Base-by-base conservation (phyloP, 1,140 invertebrate genomes). In the Aphelinus certus region DNA sequence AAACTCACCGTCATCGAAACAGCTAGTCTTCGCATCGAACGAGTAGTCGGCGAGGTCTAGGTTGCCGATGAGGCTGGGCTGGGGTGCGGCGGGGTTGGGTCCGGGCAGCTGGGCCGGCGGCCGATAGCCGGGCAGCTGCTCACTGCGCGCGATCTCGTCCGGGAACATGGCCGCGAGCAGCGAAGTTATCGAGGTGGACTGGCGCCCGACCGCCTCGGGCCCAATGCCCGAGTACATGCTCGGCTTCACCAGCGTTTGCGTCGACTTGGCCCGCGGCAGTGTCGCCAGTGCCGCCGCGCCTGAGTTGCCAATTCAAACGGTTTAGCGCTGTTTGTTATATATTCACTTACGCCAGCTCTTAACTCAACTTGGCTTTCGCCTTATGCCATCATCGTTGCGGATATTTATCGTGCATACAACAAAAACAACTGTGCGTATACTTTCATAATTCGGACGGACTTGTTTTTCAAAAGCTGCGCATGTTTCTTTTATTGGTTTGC, bases 141-240 rank as follows among this genome's bases (percentile, higher is more conserved):
- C 83, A 2, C 72, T 83, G 2, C 83, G 74, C 4, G 87, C 82
- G 43, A 85, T 60, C 57, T 88, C 87, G 26, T 26, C 26, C 0
- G 86, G 85, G 48, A 88, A 87, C 83, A 88, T 87, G 1, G 84
- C 85, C 1, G 84, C 85, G 1, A 88, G 76, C 1, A 88, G 76
- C 1, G 86, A 88, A 0, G 80, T 84, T 26, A 88, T 87, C 7
- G 87, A 87, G n/a, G 81, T 78, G n/a, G 81, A 83, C 3, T 82
- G 82, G 0, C 9, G 51, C 4, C 51, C 51, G 9, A 6, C 51
- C 4, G 4, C n/a, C 45, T 42, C 9, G 6, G 61, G 53, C 48
- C 9, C 51, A 7, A 3, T 51, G n/a, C 43, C 45, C 26, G 43
- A n/a, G 1, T 53, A 46, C 1, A 43, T 6, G 10, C 81, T 82